Evolutionary conservation across 1,140 invertebrate genomes (phyloP).

Genomic region (Aphidius gifuensis): DNA sequence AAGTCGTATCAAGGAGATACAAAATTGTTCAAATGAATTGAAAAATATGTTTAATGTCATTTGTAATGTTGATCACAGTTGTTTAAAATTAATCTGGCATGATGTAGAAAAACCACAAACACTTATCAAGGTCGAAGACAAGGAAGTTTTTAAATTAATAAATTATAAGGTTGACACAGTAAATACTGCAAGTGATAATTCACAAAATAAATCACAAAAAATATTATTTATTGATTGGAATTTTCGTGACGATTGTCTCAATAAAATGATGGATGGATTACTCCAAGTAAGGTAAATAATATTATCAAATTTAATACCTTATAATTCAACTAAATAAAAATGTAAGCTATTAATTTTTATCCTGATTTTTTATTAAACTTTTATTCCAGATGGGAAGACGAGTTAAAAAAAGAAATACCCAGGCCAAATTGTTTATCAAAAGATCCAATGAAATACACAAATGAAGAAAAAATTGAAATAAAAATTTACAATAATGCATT

Average conservation of each 20-base stretch:
- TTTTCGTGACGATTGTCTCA: conserved; percentile 61
- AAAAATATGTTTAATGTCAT: conserved; percentile 33
- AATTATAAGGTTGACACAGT: neutral
- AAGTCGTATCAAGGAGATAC: conserved; percentile 31
- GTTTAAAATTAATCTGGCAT: conserved; percentile 31
- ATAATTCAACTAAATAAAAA: neutral
- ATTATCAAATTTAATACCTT: neutral
- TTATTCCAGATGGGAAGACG: conserved; percentile 61
- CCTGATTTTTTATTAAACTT: neutral
- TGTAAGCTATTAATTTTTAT: neutral
- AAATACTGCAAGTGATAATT: conserved; percentile 38
- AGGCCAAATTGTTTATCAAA: conserved; percentile 65
- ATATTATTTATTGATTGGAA: conserved; percentile 53
- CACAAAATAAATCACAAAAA: conserved; percentile 52
- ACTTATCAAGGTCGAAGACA: conserved; percentile 33
- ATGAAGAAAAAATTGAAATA: conserved; percentile 58
- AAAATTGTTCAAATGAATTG: conserved; percentile 35
- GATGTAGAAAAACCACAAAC: conserved; percentile 32
- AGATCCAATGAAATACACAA: conserved; percentile 57
- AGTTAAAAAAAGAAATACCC: conserved; percentile 66
- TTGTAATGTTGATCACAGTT: conserved; percentile 10
- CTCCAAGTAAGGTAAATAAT: conserved; percentile 58
- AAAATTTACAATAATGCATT: conserved; percentile 62
- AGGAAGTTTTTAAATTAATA: conserved; percentile 44
- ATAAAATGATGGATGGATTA: conserved; percentile 70